Evolutionary conservation across 2,797 vertebrate species (phyloP).

Genomic region (Microchirus variegatus): DNA sequence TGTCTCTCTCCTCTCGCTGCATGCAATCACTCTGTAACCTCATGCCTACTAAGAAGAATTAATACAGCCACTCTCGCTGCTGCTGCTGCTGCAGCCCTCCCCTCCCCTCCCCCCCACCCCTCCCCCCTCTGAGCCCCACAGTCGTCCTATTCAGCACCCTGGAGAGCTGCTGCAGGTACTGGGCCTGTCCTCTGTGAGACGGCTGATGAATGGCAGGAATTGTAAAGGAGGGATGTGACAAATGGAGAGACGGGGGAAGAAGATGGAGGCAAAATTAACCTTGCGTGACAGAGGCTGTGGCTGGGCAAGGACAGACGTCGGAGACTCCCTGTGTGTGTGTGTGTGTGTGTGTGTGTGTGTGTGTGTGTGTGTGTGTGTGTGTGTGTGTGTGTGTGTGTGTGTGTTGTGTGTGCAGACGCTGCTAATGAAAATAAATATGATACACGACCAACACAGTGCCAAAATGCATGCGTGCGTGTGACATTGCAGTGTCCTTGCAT

Average conservation of each 20-base stretch:
- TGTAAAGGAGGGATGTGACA: slow-evolving; percentile 59
- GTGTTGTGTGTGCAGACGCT: slow-evolving; percentile 52
- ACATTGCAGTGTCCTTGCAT: slow-evolving; percentile 65
- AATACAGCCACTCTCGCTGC: slow-evolving; percentile 59
- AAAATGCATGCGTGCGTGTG: slow-evolving; percentile 45
- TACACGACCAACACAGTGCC: slow-evolving; percentile 42
- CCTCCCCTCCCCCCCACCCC: slow-evolving; percentile 18
- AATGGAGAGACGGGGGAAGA: slow-evolving; percentile 22
- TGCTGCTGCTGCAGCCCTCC: slow-evolving; percentile 54
- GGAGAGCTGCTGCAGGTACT: slow-evolving; percentile 83
- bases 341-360: slow-evolving; percentile 70
- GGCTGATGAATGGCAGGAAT: slow-evolving; percentile 69
- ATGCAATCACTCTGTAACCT: slow-evolving; percentile 59
- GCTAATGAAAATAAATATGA: slow-evolving; percentile 81
- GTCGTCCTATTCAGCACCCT: slow-evolving; percentile 81
- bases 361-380: no score
- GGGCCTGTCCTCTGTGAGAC: slow-evolving; percentile 64
- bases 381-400: slow-evolving; percentile 71
- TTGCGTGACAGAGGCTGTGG: slow-evolving; percentile 57
- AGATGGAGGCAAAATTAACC: slow-evolving; percentile 41
- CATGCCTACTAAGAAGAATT: slow-evolving; percentile 64
- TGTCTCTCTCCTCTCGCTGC: slow-evolving; percentile 35
- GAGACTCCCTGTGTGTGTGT: slow-evolving; percentile 73
- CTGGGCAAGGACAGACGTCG: slow-evolving; percentile 64
- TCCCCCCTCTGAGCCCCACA: slow-evolving; percentile 57